These are phyloP conservation scores for Microctenopoma lineatum DNA, from an alignment of 2,797 vertebrate species.

Conservation along the genomic window DNA sequence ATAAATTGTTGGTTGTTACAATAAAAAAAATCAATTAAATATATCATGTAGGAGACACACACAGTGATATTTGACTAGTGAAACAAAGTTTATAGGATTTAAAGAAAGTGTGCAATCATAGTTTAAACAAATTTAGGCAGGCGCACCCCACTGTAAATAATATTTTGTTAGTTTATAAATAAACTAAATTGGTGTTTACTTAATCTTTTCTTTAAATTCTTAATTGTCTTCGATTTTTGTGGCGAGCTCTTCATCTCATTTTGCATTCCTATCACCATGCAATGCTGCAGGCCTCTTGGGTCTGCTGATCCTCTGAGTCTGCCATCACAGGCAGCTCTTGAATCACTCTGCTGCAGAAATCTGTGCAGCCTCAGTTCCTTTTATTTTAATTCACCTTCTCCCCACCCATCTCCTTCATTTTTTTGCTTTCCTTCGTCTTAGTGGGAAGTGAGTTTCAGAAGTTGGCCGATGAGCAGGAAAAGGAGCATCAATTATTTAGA, in stretches of 20 bases:
- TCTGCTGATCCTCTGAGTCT: constrained; percentile 58
- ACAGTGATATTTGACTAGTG: too few species aligned
- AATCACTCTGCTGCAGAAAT: constrained; percentile 55
- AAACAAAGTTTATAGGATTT: too few species aligned
- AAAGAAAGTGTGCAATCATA: too few species aligned
- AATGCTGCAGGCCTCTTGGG: constrained; percentile 65
- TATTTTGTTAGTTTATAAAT: not conserved
- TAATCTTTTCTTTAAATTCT: not conserved
- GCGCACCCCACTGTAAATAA: not conserved
- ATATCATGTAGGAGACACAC: too few species aligned
- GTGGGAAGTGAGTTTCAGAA: constrained; percentile 60
- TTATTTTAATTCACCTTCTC: constrained; percentile 42
- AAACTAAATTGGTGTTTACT: not conserved
- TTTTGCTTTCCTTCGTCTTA: constrained; percentile 33
- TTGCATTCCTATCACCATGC: constrained; percentile 67
- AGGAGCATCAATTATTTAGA: constrained; percentile 68
- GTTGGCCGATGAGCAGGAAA: constrained; percentile 57
- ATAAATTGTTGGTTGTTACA: too few species aligned
- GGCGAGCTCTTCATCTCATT: constrained; percentile 60
- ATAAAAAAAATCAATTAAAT: too few species aligned
- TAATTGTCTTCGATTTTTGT: not conserved
- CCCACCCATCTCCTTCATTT: constrained; percentile 25
- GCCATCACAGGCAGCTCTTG: constrained; percentile 62
- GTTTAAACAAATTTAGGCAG: too few species aligned
- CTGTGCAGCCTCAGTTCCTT: constrained; percentile 35